Evolutionary conservation across 2,797 vertebrate species (phyloP), one percentile per base, ranked within the genome.

Genomic region (Melanogrammus aeglefinus): DNA sequence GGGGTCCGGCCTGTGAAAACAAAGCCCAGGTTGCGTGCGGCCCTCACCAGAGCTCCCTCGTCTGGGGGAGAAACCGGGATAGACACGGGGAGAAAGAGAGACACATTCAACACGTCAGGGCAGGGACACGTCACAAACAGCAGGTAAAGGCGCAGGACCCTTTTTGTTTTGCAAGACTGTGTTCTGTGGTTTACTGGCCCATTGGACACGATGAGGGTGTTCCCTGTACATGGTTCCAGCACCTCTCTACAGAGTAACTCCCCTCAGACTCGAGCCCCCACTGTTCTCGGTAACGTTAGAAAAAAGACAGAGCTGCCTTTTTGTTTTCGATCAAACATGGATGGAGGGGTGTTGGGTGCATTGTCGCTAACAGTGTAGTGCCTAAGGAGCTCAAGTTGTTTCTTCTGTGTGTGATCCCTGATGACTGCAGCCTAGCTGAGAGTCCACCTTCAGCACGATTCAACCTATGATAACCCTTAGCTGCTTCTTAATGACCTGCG

Each of bases 1-100:
- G 98, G 98, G 21, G 97, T 99, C 90, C 98, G 91, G 82, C 96
- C 98, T 27, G 97, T 96, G 88, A 99, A 99, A 73, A 98, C 95
- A 81, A 99, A 99, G 83, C 90, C 96, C 79, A 99, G 90, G 85
- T 94, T 94, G 41, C 84, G 95, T 47, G 98, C 98, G 38, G 98
- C 98, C 92, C 96, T 95, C 87, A 99, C 98, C 89, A 99, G 89
- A 0, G 98, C 97, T 21, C 97, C 96, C 90, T 99, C 98, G 92
- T 99, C 98, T 99, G 41, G 2, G 57, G n/a, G 41, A 44, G 5
- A 21, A 57, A n/a, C 16, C 57, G 0, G n/a, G 21, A 24, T n/a
- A 63, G 18, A 82, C 88, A 84, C 77, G 6, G 35, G 6, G 35
- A 6, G 35, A 36, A 2, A 36, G 35, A 82, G 77, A 71, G 4